These are phyloP conservation scores for Chrysogorgia sp. DNA, from an alignment of 92 coral and sea anemone species.

Conservation along the genomic window DNA sequence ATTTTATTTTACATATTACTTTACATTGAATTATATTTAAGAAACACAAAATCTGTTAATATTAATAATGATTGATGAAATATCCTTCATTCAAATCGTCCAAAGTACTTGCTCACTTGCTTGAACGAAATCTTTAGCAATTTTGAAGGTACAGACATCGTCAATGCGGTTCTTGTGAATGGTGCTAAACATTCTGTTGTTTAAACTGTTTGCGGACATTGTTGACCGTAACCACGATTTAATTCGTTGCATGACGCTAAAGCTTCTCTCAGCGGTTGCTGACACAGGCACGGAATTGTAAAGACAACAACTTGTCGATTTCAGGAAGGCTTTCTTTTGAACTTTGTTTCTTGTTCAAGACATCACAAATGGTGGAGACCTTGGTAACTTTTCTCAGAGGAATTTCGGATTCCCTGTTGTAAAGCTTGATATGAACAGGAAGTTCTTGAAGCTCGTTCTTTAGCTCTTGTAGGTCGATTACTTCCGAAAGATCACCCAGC, in stretches of 20 bases:
- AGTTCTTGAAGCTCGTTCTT: constrained; percentile 16
- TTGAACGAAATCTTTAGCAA: constrained; percentile 11
- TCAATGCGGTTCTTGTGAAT: constrained; percentile 20
- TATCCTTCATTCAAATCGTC: constrained; percentile 22
- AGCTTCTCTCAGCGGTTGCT: constrained; percentile 22
- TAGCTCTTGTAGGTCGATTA: constrained; percentile 11
- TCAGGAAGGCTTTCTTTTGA: constrained; percentile 24
- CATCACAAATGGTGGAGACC: constrained; percentile 20
- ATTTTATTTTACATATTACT: too few relatives aligned
- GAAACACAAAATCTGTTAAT: too few relatives aligned
- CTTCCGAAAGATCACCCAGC: constrained; percentile 10
- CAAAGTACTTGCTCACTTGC: constrained; percentile 20
- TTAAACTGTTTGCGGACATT: constrained; percentile 13
- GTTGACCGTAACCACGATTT: constrained; percentile 30
- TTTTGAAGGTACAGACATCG: neutral
- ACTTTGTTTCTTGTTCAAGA: constrained; percentile 25
- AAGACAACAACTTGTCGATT: constrained; percentile 23
- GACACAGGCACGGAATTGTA: neutral
- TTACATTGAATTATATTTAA: too few relatives aligned
- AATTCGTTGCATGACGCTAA: constrained; percentile 9
- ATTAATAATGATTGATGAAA: too few relatives aligned
- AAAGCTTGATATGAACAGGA: constrained; percentile 11
- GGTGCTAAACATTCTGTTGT: constrained; percentile 19
- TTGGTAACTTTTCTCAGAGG: constrained; percentile 36
- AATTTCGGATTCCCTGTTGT: constrained; percentile 9